Evolutionary conservation across 2,113 vertebrate genomes (phyloP), one percentile per base, ranked within the genome.

Genomic region (Phaetusa simplex): DNA sequence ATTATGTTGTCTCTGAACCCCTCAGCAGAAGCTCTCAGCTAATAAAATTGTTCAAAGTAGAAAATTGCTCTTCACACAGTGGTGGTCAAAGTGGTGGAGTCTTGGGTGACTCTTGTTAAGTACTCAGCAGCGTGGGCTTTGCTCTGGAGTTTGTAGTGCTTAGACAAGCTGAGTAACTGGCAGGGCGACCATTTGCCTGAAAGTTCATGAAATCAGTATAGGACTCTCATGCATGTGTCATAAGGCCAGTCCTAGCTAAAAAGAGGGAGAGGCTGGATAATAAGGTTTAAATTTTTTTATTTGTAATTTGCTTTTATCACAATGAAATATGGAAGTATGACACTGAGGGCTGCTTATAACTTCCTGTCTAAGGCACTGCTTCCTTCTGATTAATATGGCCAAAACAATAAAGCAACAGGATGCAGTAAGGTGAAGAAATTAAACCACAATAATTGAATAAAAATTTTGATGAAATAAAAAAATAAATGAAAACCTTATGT

Each of bases 401-500:
- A 76, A 80, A 84, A 7, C 32, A 76, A 62, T 52, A 45, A 79
- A 56, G 47, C 30, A 90, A 47, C 23, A 59, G 66, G 83, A 80
- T 77, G 61, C 66, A 76, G 36, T 52, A 65, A 87, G 40, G 78
- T 76, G 70, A 78, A 95, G 52, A 85, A 93, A 95, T 86, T 12
- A 92, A 93, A 69, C 64, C 26, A 67, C 89, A 93, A 66, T 77
- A 96, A 95, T 53, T 70, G 72, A 84, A 82, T 69, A 90, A 86
- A 78, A 40, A 32, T 91, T 91, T 88, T 90, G 23, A 72, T 81
- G 34, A 92, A 95, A 93, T 91, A 88, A 94, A 94, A 95, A 95
- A 78, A 73, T n/a, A 87, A 94, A 93, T 82, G 0, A 94, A 96
- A 97, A 86, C 88, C 59, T 83, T 85, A 84, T 93, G 93, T 96